Conservation (phyloP, 1,140 invertebrate species). For the Aphelenchoides fujianensis region DNA sequence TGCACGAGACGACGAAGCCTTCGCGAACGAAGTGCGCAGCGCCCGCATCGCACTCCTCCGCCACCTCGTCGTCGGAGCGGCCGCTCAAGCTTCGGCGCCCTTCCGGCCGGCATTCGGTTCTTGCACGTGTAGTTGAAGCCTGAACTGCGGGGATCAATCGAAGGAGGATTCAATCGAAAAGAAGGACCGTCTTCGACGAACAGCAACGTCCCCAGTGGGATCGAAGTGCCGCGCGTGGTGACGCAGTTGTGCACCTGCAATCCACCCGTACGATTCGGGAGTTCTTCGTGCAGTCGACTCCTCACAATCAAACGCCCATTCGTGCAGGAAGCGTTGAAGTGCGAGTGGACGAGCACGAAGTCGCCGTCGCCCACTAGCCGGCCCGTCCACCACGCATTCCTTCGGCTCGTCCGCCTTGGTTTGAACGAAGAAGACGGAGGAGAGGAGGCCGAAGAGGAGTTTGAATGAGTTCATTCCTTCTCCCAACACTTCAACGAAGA, state of each 20-base stretch:
- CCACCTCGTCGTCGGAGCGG: conserved; percentile 24
- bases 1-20: conserved; percentile 46
- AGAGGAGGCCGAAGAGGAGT: too few species aligned
- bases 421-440: too few species aligned
- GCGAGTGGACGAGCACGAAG: neutral
- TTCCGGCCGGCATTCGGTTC: neutral
- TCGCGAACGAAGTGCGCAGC: conserved; percentile 33
- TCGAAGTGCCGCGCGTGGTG: conserved; percentile 26
- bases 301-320: too few species aligned
- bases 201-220: conserved; percentile 36
- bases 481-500: too few species aligned
- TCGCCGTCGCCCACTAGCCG: neutral
- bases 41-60: conserved; percentile 37
- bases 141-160: conserved; percentile 8
- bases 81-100: neutral
- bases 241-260: conserved; percentile 43
- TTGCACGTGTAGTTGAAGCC: conserved; percentile 31
- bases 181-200: conserved; percentile 37
- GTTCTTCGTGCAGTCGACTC: too few species aligned
- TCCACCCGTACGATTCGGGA: too few species aligned
- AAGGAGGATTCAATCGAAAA: neutral
- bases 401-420: too few species aligned
- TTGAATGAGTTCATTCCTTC: too few species aligned
- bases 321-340: conserved; percentile 3
- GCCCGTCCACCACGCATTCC: neutral